Base-by-base conservation (phyloP, 2,888 invertebrate species). In the Callyntrura guangdongensis region DNA sequence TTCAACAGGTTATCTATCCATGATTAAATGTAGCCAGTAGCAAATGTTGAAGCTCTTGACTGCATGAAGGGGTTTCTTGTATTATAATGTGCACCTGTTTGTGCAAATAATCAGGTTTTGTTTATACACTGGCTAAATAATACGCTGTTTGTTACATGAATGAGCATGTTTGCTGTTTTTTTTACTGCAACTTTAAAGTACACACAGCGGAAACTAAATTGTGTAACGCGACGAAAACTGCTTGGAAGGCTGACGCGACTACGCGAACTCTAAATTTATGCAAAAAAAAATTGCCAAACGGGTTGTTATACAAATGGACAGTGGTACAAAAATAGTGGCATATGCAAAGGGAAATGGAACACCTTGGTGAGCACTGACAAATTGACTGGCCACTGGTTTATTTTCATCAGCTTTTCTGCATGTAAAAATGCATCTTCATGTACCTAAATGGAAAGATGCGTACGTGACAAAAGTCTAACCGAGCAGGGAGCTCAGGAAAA, bases 381-480 rank as follows among this genome's bases (percentile, higher is more conserved):
- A 82, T 25, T 77, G 77, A 77, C 61, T 79, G 53, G 47, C 59
- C 67, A 67, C 49, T 67, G 27, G 61, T 47, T 86, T 72, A 17
- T 72, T n/a, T 72, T 77, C 77, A 77, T 49, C 77, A 53, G 49
- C 53, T 77, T 77, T 49, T 25, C 1, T 77, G 77, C 77, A 88
- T 88, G 88, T 88, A 88, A 88, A 88, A 88, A 86, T 59, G 59
- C 56, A 56, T 85, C 59, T 47, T 82, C 22, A 77, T 67, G 61
- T 74, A 74, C 74, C 89, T 89, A 89, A 27, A 20, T 36, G 83
- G 67, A 74, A 72, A 88, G 89, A 89, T 89, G 89, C 89, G 89
- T 89, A 89, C 89, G 89, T 89, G 89, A 89, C 89, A 89, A 89
- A 89, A 89, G 89, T 83, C 74, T 22, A 69, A 53, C 89, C 67